Percentiles rank a stretch among this genome's conserved stretches.
Evolutionary conservation across 2,797 vertebrate species (phyloP).

Genomic region (Epinephelus coioides): DNA sequence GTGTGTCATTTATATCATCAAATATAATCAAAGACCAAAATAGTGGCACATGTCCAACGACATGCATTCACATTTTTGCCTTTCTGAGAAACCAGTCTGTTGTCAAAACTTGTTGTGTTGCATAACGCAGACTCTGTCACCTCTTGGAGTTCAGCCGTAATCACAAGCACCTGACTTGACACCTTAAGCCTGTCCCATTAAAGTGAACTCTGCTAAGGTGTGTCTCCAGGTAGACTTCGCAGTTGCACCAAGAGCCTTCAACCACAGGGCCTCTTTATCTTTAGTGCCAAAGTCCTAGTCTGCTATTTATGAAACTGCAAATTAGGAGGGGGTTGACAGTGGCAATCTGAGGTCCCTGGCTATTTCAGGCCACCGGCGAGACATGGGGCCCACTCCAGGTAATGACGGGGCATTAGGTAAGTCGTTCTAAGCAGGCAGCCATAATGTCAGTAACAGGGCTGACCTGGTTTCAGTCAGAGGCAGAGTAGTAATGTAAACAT

Average conservation of each 20-base stretch:
- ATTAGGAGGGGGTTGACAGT: constrained; percentile 80
- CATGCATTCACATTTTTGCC: constrained; percentile 7
- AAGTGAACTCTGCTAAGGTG: constrained; percentile 72
- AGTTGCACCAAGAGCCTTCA: constrained; percentile 49
- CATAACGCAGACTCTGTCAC: constrained; percentile 60
- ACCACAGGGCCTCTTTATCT: constrained; percentile 74
- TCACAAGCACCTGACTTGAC: constrained; percentile 66
- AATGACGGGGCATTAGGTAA: constrained; percentile 85
- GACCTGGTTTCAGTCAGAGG: constrained; percentile 72
- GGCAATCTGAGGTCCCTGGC: constrained; percentile 74
- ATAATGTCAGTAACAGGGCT: constrained; percentile 71
- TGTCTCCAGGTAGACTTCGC: constrained; percentile 75
- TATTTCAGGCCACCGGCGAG: constrained; percentile 83
- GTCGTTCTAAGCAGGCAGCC: constrained; percentile 79
- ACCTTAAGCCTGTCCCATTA: constrained; percentile 66
- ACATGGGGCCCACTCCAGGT: constrained; percentile 84
- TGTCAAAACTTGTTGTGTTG: constrained; percentile 68
- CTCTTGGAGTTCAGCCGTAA: constrained; percentile 52
- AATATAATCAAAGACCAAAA: constrained; percentile 12
- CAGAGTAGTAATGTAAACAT: constrained; percentile 74
- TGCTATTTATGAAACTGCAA: constrained; percentile 84
- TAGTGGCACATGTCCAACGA: constrained; percentile 21
- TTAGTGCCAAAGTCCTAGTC: constrained; percentile 71
- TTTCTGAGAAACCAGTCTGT: constrained; percentile 18
- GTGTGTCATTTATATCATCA: constrained; percentile 14